Conservation (phyloP, 2,888 invertebrate genomes). For the Volucella inflata region DNA sequence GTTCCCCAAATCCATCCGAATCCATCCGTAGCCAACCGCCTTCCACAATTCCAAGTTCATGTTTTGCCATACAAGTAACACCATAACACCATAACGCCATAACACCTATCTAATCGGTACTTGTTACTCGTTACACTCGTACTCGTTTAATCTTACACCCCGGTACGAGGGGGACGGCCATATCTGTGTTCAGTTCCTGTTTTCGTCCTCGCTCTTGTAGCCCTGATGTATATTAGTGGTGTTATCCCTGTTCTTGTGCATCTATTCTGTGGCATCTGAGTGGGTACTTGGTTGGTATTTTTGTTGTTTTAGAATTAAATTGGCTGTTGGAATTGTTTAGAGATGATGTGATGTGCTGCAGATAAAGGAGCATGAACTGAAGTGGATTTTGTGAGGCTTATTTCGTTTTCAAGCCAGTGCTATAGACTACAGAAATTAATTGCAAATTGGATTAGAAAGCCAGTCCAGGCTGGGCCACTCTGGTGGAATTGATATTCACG, state of each 20-base stretch:
- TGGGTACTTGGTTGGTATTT: neutral
- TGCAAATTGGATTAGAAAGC: conserved; percentile 29
- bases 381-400: neutral
- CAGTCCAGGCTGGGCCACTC: neutral
- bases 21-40: neutral
- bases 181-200: conserved; percentile 35
- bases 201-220: conserved; percentile 21
- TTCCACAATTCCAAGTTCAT: neutral
- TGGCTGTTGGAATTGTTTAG: conserved; percentile 34
- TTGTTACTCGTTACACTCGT: neutral
- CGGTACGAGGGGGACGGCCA: neutral
- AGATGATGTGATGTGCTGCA: conserved; percentile 11
- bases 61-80: neutral
- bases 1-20: conserved; percentile 57
- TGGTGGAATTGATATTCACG: conserved; percentile 5
- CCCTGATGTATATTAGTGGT: conserved; percentile 29
- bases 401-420: neutral
- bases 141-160: neutral
- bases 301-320: conserved; percentile 41
- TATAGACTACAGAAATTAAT: conserved; percentile 3
- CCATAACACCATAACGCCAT: neutral
- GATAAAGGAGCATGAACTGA: neutral
- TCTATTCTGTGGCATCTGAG: neutral
- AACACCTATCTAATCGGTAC: no score
- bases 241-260: conserved; percentile 11